phyloP scores from a whole-genome alignment of 2,113 vertebrate species.

The Montifringilla adamsi region DNA sequence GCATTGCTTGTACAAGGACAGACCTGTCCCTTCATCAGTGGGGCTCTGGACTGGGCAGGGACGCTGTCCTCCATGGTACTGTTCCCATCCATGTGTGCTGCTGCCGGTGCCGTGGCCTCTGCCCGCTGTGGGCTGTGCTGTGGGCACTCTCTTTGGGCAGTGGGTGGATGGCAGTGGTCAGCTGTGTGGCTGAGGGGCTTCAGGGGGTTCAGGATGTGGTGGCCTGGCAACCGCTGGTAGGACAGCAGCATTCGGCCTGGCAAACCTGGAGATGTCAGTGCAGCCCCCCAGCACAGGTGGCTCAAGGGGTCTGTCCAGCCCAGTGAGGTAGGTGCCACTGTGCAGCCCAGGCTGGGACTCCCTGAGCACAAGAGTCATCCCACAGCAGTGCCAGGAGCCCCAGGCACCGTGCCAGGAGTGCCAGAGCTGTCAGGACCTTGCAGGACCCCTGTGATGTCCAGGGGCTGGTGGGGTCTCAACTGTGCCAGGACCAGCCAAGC shows the following conservation, averaged over 20 bases:
- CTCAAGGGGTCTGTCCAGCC: not conserved
- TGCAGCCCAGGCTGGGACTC: fast-evolving
- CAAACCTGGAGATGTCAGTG: fast-evolving
- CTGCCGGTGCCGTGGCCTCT: fast-evolving
- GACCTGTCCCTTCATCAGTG: not conserved
- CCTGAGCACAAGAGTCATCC: fast-evolving
- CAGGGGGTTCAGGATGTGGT: not conserved
- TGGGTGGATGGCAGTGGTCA: fast-evolving
- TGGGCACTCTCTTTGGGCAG: too few species aligned
- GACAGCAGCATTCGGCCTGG: fast-evolving
- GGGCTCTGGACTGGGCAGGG: not conserved
- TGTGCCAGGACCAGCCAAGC: not conserved
- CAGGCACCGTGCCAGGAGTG: fast-evolving
- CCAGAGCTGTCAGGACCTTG: not conserved
- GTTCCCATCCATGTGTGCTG: fast-evolving
- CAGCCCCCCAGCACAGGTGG: fast-evolving
- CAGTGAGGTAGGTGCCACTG: fast-evolving
- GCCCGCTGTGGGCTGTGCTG: not conserved
- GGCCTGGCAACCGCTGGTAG: fast-evolving
- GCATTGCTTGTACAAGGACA: fast-evolving
- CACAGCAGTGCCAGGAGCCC: not conserved
- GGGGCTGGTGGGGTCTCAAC: too few species aligned
- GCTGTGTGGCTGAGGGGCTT: not conserved
- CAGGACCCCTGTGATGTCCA: fast-evolving
- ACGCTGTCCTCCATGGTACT: fast-evolving